Evolutionary conservation across 2,113 vertebrate species (phyloP).

Genomic region (Thunnus maccoyii): DNA sequence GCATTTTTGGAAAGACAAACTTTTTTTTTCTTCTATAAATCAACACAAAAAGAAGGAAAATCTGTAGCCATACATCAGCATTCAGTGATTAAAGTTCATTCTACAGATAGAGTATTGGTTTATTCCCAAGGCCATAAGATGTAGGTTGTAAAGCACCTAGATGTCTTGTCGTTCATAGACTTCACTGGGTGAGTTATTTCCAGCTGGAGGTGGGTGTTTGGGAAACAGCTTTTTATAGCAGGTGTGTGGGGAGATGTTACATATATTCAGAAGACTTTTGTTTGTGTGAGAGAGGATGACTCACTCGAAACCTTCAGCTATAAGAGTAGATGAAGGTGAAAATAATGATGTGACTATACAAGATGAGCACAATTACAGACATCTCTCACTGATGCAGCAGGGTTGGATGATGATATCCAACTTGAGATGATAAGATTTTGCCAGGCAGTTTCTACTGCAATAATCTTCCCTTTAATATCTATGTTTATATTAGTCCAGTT

Average conservation of each 20-base stretch:
- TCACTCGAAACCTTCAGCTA: conserved; percentile 50
- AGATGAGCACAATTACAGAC: neutral
- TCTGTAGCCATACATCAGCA: neutral
- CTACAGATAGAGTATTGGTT: conserved; percentile 18
- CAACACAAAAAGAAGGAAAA: conserved; percentile 11
- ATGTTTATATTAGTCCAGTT: neutral
- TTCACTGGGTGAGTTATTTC: conserved; percentile 72
- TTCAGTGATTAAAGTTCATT: conserved; percentile 15
- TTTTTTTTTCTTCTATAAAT: conserved; percentile 45
- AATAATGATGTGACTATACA: conserved; percentile 25
- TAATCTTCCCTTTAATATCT: neutral
- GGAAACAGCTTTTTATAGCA: conserved; percentile 72
- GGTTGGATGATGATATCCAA: neutral
- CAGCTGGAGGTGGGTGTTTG: conserved; percentile 75
- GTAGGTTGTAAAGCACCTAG: conserved; percentile 52
- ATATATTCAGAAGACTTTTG: conserved; percentile 53
- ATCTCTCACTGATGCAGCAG: neutral
- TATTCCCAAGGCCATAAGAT: conserved; percentile 26
- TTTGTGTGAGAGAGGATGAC: conserved; percentile 52
- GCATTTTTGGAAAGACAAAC: conserved; percentile 24
- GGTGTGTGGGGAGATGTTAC: conserved; percentile 60
- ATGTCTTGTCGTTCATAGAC: conserved; percentile 58
- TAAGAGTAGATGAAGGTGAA: conserved; percentile 41
- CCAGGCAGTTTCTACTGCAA: neutral
- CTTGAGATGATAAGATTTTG: neutral